phyloP scores from a whole-genome alignment of 1,140 invertebrate genomes.

The Lordiphosa clarofinis region DNA sequence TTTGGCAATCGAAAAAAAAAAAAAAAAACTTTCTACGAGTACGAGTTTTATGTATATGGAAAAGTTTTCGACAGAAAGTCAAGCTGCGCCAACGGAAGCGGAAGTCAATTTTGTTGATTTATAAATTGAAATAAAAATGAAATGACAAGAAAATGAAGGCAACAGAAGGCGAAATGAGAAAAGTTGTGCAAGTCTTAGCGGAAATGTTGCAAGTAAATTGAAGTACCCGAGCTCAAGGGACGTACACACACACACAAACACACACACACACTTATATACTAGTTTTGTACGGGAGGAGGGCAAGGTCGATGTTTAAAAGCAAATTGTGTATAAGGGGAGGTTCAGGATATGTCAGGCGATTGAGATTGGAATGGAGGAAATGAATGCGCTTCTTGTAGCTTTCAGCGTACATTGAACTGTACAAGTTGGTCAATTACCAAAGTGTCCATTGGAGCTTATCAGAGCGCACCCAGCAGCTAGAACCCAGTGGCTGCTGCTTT shows the following conservation, averaged over 20 bases:
- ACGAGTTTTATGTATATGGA: conserved; percentile 10
- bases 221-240: conserved; percentile 18
- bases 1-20: conserved; percentile 18
- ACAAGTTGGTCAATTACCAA: conserved; percentile 65
- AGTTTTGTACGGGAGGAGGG: background rate
- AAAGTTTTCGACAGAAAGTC: conserved; percentile 38
- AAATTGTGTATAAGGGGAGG: background rate
- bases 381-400: conserved; percentile 4
- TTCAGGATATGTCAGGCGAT: background rate
- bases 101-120: conserved; percentile 58
- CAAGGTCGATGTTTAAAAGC: conserved; percentile 1
- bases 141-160: conserved; percentile 38
- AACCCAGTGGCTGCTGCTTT: conserved; percentile 15
- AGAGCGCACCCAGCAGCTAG: conserved; percentile 9
- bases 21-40: conserved; percentile 12
- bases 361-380: background rate
- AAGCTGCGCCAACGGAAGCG: conserved; percentile 53
- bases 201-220: conserved; percentile 62
- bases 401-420: conserved; percentile 56
- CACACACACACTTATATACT: conserved; percentile 6
- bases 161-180: conserved; percentile 43
- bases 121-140: conserved; percentile 64
- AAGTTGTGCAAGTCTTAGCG: conserved; percentile 51
- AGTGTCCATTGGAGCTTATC: conserved; percentile 69
- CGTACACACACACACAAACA: conserved; percentile 13